These are phyloP conservation scores for Phenganax stokvisi DNA, from an alignment of 92 coral and sea anemone genomes.

Conservation along the genomic window DNA sequence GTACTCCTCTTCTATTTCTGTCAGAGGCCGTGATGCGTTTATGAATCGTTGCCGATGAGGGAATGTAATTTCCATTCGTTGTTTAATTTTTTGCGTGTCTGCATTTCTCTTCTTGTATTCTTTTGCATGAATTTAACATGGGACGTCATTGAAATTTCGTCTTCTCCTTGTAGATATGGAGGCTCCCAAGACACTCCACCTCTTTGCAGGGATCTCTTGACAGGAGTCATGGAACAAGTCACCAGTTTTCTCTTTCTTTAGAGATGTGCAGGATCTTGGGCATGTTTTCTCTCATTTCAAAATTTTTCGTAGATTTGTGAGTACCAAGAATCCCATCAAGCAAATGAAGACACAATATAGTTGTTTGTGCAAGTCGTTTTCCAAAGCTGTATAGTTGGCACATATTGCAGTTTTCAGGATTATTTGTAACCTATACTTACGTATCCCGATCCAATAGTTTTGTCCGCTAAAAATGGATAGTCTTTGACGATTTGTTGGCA, in stretches of 20 bases:
- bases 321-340: constrained; percentile 52
- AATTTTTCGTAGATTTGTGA: constrained; percentile 56
- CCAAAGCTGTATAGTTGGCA: neutral
- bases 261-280: constrained; percentile 48
- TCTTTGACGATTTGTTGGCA: constrained; percentile 40
- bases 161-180: constrained; percentile 59
- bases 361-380: neutral
- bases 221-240: neutral
- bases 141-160: constrained; percentile 48
- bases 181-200: constrained; percentile 57
- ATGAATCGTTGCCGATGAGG: constrained; percentile 44
- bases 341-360: neutral
- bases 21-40: constrained; percentile 32
- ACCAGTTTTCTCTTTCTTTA: constrained; percentile 36
- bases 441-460: constrained; percentile 58
- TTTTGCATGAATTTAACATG: constrained; percentile 43
- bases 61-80: constrained; percentile 51
- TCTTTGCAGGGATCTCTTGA: constrained; percentile 20
- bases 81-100: constrained; percentile 42
- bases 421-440: constrained; percentile 38
- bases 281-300: constrained; percentile 49
- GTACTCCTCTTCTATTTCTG: constrained; percentile 47
- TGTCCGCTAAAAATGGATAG: constrained; percentile 56
- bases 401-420: neutral
- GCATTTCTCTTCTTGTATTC: constrained; percentile 38